A percentile compares a stretch with the other conserved stretches of the same genome.
These are phyloP conservation scores for Dromas ardeola DNA, from an alignment of 2,113 vertebrate genomes.

Conservation along the genomic window DNA sequence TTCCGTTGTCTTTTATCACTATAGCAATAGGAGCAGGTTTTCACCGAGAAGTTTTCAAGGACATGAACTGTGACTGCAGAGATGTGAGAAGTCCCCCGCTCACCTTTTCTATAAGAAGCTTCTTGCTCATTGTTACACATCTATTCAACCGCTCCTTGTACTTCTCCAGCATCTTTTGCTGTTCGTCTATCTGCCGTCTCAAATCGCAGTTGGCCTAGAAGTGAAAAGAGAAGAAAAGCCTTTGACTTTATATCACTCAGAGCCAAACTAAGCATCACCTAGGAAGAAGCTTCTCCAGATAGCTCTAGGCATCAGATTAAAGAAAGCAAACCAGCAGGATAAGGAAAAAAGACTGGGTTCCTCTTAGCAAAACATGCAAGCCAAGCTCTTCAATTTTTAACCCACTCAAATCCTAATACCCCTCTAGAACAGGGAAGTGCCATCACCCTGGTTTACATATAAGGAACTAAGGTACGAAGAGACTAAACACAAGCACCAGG, in stretches of 20 bases:
- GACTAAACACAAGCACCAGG: not conserved
- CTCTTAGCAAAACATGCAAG: not conserved
- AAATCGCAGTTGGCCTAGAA: conserved; percentile 94
- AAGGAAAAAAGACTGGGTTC: not conserved
- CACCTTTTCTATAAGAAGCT: conserved; percentile 98
- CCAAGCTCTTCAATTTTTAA: not conserved
- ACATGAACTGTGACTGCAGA: not conserved
- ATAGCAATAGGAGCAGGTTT: not conserved
- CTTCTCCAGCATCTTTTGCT: conserved; percentile 98
- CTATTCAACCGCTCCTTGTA: conserved; percentile 98
- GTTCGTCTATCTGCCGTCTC: conserved; percentile 96
- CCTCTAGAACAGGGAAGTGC: not conserved
- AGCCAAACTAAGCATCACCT: not conserved
- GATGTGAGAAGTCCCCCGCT: not conserved
- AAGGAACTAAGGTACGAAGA: not conserved
- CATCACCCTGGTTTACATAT: not conserved
- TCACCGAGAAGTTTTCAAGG: not conserved
- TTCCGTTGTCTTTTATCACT: not conserved
- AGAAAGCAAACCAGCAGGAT: not conserved
- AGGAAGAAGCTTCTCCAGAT: not conserved
- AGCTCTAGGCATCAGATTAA: not conserved
- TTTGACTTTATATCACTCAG: not conserved
- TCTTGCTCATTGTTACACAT: conserved; percentile 99
- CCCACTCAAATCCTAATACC: not conserved
- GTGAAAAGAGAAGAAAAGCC: not conserved